Base-by-base conservation (phyloP, 2,797 vertebrate species). In the Cynodonichthys magdalenae region DNA sequence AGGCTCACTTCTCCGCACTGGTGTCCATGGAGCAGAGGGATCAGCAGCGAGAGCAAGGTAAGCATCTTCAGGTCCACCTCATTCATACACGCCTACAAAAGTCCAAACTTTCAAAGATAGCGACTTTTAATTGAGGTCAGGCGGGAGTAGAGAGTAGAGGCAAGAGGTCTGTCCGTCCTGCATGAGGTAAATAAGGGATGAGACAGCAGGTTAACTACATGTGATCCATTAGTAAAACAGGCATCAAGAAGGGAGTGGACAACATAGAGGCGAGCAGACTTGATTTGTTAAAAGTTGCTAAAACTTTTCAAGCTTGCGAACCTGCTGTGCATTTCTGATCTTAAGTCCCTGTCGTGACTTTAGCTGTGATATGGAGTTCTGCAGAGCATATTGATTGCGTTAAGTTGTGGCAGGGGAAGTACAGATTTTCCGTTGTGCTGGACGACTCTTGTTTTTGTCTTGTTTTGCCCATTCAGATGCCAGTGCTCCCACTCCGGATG, bases 1-100 rank as follows among this genome's bases (percentile, higher is more conserved):
- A 99, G 92, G 97, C 97, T 20, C 97, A 99, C 86, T 99, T 99
- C 91, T 99, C 97, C 0, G 97, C 97, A 19, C 94, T 99, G 15
- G 98, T 99, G 88, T 99, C 97, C 69, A 99, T 98, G 98, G 98
- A 99, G 89, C 97, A 99, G 88, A 95, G 96, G 86, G 97, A 99
- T 86, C 97, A 98, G 80, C 96, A 99, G 69, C 92, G 96, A 82
- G 97, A 99, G 79, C 97, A 99, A 98, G 96, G 97, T 99, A 92
- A 77, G 61, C 57, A 20, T 45, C 24, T 18, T 15, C 34, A 36
- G 34, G 34, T 36, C 10, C 8, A 11, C 3, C 34, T 36, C 34
- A 11, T 36, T 11, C 34, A 2, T 11, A 11, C 10, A 11, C 9
- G 10, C 34, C 34, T 10, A 24, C 39, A 27, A 77, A 71, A 51